Base-by-base conservation (phyloP, 1,140 invertebrate genomes). In the Drosophila pseudoananassae region DNA sequence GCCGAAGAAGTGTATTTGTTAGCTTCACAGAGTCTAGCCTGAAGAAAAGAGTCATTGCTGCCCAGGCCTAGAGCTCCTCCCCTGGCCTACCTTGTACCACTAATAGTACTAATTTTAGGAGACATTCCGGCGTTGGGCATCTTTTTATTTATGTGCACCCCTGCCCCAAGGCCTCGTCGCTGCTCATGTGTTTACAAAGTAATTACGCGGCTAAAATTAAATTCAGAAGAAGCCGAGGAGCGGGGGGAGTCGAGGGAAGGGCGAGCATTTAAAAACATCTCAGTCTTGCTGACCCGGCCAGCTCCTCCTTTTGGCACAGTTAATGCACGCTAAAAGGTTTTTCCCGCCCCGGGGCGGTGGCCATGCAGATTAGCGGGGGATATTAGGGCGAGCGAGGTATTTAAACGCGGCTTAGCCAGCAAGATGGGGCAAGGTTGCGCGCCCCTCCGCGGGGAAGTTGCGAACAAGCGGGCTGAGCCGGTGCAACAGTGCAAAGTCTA, bases 141-240 rank as follows among this genome's bases (percentile, higher is more conserved):
- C 3, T 12, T 12, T 64, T 66, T 66, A 15, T 66, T 31, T 15
- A 4, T 23, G 46, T 66, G 63, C 8, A 66, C 10, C 17, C 45
- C 20, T 31, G 40, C 15, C 5, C 31, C 46, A 17, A 25, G 27
- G 23, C 36, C 27, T 29, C 36, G 43, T 54, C 59, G 65, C 69
- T 88, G 76, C 84, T 88, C 83, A 88, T 85, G 87, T 90, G 88
- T 90, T 90, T 90, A 90, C 87, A 90, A 90, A 90, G 87, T 90
- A 90, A 90, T 90, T 90, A 90, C 83, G 88, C 65, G 71, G 87
- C 87, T 88, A 71, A 90, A 88, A 88, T 90, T 81, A 90, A 90
- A 90, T 90, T 90, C 81, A 87, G 69, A 88, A 83, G 87, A 88
- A 78, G 71, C 54, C 46, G 57, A 47, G 29, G 56, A 54, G 40